Conservation (phyloP, 1,140 invertebrate genomes). For the Drosophila nebulosa region DNA sequence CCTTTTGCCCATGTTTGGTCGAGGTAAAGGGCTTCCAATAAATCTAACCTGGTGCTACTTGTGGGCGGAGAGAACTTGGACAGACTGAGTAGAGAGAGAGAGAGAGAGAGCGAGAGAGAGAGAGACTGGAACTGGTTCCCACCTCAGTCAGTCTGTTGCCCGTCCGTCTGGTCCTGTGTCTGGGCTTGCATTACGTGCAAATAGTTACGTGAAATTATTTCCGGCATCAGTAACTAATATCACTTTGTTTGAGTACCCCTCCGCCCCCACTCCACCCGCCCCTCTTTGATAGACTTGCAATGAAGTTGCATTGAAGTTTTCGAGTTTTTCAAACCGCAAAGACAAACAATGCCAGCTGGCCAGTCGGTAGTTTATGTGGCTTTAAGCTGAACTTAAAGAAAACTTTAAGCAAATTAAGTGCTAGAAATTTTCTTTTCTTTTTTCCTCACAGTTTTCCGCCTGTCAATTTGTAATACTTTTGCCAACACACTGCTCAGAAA, state of each 20-base stretch:
- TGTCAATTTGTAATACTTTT: neutral
- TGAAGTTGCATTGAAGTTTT: conserved; percentile 58
- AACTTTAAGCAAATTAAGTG: neutral
- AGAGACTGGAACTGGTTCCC: neutral
- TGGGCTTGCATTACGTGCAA: conserved; percentile 58
- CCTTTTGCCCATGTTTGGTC: conserved; percentile 39
- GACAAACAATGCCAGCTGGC: conserved; percentile 23
- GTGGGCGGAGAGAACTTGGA: neutral
- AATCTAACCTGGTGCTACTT: conserved; percentile 27
- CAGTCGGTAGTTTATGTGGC: neutral
- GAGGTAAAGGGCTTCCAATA: conserved; percentile 41
- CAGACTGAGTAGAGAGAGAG: no score
- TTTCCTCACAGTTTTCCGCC: neutral
- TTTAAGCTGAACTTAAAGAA: conserved; percentile 3
- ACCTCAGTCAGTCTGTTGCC: neutral
- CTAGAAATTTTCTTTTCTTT: neutral
- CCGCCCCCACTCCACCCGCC: no score
- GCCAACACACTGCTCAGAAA: neutral
- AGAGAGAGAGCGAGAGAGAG: no score
- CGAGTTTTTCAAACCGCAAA: conserved; percentile 20
- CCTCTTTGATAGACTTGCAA: conserved; percentile 48
- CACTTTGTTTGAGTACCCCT: conserved; percentile 42
- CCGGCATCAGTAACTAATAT: conserved; percentile 71
- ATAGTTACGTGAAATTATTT: conserved; percentile 77
- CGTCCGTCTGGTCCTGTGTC: neutral